Percentiles rank a stretch among this genome's conserved stretches.
Evolutionary conservation across 2,888 invertebrate species (phyloP).

Genomic region (Diaperis boleti): DNA sequence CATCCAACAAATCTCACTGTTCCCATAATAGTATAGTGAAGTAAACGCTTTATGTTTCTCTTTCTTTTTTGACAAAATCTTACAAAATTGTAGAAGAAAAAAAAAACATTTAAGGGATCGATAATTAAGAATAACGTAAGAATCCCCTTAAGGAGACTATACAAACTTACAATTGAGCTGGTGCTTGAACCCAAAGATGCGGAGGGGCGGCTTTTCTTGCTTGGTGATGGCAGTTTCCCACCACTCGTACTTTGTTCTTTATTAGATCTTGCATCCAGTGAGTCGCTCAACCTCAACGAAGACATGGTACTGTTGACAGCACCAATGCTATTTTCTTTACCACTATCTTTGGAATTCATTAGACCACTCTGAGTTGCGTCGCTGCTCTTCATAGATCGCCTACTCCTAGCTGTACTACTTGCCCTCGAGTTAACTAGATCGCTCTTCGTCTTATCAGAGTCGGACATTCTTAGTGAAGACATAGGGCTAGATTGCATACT

Average conservation of each 20-base stretch:
- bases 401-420: neutral
- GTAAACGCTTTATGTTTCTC: too few species aligned
- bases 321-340: slow-evolving; percentile 1
- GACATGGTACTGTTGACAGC: slow-evolving; percentile 6
- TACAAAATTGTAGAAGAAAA: too few species aligned
- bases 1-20: too few species aligned
- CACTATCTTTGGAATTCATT: neutral
- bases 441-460: slow-evolving; percentile 19
- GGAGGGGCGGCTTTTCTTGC: too few species aligned
- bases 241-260: neutral
- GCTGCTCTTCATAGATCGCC: neutral
- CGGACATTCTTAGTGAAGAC: slow-evolving; percentile 29
- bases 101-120: too few species aligned
- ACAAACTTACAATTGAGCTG: too few species aligned
- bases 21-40: too few species aligned
- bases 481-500: slow-evolving; percentile 2
- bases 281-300: slow-evolving; percentile 19
- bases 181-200: too few species aligned
- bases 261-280: neutral
- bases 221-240: too few species aligned
- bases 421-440: neutral
- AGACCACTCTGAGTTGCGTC: slow-evolving; percentile 20
- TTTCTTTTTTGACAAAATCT: too few species aligned
- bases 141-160: too few species aligned
- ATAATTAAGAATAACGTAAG: too few species aligned